phyloP scores from a whole-genome alignment of 2,797 vertebrate species.

The Poecilia velifera region DNA sequence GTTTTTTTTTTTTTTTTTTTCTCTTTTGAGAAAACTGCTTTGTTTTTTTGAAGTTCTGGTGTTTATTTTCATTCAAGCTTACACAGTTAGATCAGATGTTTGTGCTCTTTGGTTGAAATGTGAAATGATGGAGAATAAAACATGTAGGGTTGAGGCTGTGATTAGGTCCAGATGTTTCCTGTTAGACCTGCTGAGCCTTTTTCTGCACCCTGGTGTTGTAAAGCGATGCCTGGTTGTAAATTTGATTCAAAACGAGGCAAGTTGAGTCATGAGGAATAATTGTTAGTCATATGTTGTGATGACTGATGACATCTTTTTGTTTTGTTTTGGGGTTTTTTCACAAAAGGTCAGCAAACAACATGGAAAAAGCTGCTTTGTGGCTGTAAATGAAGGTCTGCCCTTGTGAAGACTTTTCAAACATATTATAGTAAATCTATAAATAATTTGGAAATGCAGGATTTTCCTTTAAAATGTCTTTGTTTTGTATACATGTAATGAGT shows the following conservation, averaged over 20 bases:
- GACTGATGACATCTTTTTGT: constrained; percentile 15
- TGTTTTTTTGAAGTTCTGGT: constrained; percentile 28
- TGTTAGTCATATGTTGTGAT: constrained; percentile 26
- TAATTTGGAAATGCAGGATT: constrained; percentile 4
- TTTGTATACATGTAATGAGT: constrained; percentile 41
- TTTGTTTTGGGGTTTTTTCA: not conserved
- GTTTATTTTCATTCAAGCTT: constrained; percentile 32
- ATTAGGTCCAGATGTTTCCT: constrained; percentile 77
- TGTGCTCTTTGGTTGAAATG: constrained; percentile 51
- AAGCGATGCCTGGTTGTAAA: constrained; percentile 54
- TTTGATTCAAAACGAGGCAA: constrained; percentile 34
- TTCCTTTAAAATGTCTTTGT: constrained; percentile 4
- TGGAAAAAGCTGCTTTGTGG: not conserved
- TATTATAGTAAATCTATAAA: not conserved
- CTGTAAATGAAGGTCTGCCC: not conserved
- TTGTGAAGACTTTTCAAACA: not conserved
- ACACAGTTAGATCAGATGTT: constrained; percentile 65
- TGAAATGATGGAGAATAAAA: constrained; percentile 54
- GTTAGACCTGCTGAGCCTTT: constrained; percentile 48
- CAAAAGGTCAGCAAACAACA: not conserved
- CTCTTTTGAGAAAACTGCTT: constrained; percentile 25
- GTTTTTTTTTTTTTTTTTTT: constrained; percentile 14
- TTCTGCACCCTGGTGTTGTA: constrained; percentile 32
- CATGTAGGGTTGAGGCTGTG: constrained; percentile 44
- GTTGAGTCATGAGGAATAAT: constrained; percentile 24